phyloP scores from a whole-genome alignment of 53 echinoderm and acorn worm species.

The Holothuria leucospilota region DNA sequence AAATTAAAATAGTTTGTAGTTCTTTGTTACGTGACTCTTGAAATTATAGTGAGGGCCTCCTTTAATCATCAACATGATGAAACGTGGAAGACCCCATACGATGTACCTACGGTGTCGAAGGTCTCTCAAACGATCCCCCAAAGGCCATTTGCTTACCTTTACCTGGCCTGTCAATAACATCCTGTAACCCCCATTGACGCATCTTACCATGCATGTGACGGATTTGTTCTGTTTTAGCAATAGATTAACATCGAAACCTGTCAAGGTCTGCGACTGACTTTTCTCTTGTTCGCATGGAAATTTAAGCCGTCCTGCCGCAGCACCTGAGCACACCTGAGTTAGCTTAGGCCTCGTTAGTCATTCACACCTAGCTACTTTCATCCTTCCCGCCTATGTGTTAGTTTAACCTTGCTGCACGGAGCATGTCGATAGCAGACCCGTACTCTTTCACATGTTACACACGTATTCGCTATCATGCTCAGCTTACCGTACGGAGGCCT shows the following conservation, averaged over 20 bases:
- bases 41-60: no score
- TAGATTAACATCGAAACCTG: constrained; percentile 19
- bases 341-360: constrained; percentile 1
- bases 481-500: no score
- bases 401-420: constrained; percentile 6
- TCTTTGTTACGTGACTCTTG: no score
- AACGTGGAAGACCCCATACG: constrained; percentile 19
- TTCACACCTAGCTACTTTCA: constrained; percentile 38
- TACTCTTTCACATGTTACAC: no score
- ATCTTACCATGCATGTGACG: background rate
- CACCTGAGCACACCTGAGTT: constrained; percentile 45
- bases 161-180: constrained; percentile 22
- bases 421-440: no score
- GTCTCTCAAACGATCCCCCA: constrained; percentile 16
- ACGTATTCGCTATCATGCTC: no score
- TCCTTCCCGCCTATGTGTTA: constrained; percentile 29
- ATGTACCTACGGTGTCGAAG: constrained; percentile 19
- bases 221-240: constrained; percentile 5
- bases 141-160: constrained; percentile 11
- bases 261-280: constrained; percentile 19
- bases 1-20: no score
- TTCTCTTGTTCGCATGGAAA: background rate
- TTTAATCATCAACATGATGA: background rate
- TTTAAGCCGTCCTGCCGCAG: constrained; percentile 19
- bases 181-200: background rate